Percentiles rank a stretch among this genome's conserved stretches.
phyloP scores from a whole-genome alignment of 2,797 vertebrate species.

The Anguilla pacifica region DNA sequence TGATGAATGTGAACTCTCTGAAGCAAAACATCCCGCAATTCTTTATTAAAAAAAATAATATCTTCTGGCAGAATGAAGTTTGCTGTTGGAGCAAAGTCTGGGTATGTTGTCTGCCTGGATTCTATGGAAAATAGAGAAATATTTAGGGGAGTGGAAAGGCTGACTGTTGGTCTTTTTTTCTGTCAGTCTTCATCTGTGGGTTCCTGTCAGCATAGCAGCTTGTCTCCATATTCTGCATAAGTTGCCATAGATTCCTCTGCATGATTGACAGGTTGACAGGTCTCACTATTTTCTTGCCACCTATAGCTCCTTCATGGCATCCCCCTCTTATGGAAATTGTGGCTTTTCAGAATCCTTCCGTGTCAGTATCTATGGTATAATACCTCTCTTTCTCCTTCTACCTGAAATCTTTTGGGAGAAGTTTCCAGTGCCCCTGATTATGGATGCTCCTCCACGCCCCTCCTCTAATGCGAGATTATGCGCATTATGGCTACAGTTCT shows the following conservation, averaged over 20 bases:
- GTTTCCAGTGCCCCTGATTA: background rate
- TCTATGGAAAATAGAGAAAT: background rate
- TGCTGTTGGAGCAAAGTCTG: constrained; percentile 7
- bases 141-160: background rate
- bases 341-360: background rate
- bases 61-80: constrained; percentile 34
- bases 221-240: background rate
- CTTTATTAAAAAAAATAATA: constrained; percentile 1
- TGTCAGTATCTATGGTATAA: background rate
- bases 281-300: background rate
- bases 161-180: background rate
- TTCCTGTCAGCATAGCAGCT: background rate
- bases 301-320: background rate
- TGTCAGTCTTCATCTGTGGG: background rate
- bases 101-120: background rate
- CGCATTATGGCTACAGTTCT: background rate
- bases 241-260: background rate
- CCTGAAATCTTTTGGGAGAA: background rate
- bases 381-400: background rate
- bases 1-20: constrained; percentile 37
- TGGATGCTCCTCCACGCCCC: background rate
- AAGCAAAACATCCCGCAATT: constrained; percentile 28
- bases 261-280: background rate
- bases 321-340: background rate
- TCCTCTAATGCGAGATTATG: background rate